Percentiles rank a stretch among this genome's conserved stretches.
Conservation (phyloP, 1,140 invertebrate species). For the Grapholita molesta region DNA sequence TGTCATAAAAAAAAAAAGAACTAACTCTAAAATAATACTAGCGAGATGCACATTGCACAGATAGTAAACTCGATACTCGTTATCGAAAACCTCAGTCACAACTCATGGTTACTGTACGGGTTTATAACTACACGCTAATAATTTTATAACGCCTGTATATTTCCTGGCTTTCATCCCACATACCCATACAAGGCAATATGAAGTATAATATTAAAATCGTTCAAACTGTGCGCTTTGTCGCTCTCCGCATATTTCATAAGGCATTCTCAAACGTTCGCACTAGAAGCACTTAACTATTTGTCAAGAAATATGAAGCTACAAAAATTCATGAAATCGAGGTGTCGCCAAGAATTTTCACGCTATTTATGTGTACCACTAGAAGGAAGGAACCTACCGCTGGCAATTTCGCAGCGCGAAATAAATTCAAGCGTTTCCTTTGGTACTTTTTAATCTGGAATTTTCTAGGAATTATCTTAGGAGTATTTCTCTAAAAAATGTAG, state of each 20-base stretch:
- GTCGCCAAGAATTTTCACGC: constrained; percentile 48
- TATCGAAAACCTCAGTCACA: no score
- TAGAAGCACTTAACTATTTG: constrained; percentile 47
- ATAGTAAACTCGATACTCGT: no score
- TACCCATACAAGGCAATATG: not conserved
- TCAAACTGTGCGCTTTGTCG: not conserved
- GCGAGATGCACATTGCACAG: no score
- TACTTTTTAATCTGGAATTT: constrained; percentile 64
- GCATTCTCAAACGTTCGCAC: constrained; percentile 31
- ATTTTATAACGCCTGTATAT: not conserved
- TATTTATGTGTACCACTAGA: constrained; percentile 50
- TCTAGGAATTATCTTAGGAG: constrained; percentile 52
- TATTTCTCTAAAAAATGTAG: no score
- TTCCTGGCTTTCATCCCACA: not conserved
- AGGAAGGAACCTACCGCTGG: constrained; percentile 55
- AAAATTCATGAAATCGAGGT: constrained; percentile 68
- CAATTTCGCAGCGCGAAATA: constrained; percentile 64
- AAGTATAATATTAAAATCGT: not conserved
- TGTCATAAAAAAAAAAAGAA: no score
- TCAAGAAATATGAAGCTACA: constrained; percentile 68
- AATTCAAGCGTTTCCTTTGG: constrained; percentile 53
- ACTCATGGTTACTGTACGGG: no score
- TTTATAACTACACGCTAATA: no score
- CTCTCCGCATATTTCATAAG: constrained; percentile 24
- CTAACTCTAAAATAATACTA: no score